Evolutionary conservation across 2,113 vertebrate genomes (phyloP).

Genomic region (Chascanopsetta lugubris): DNA sequence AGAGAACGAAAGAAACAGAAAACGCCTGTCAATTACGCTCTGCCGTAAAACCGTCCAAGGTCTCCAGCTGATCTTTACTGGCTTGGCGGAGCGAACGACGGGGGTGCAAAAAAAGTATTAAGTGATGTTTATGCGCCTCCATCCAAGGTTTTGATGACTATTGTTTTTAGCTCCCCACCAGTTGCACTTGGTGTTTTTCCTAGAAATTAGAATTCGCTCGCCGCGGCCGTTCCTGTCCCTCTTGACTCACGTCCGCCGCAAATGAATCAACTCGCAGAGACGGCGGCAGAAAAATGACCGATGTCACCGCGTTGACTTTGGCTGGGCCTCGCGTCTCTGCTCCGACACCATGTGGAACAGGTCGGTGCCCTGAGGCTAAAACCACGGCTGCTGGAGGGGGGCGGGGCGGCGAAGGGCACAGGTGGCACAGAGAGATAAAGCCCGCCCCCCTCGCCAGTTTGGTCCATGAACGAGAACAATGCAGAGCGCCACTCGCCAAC

Average conservation of each 20-base stretch:
- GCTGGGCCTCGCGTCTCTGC: conserved; percentile 14
- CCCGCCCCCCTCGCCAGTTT: conserved; percentile 29
- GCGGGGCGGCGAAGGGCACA: conserved; percentile 19
- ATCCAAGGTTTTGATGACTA: conserved; percentile 66
- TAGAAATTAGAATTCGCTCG: conserved; percentile 43
- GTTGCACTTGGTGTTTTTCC: conserved; percentile 51
- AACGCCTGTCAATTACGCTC: conserved; percentile 68
- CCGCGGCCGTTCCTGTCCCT: conserved; percentile 2
- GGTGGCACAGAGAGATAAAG: conserved; percentile 53
- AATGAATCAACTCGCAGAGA: conserved; percentile 19
- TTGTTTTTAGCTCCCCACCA: conserved; percentile 59
- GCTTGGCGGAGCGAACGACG: conserved; percentile 55
- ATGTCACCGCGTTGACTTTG: conserved; percentile 26
- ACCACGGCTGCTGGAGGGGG: conserved; percentile 14
- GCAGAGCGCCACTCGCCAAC: conserved; percentile 33
- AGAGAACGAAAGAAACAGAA: conserved; percentile 58
- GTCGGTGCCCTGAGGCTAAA: conserved; percentile 21
- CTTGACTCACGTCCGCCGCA: conserved; percentile 33
- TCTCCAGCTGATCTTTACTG: conserved; percentile 69
- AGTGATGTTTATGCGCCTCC: conserved; percentile 70
- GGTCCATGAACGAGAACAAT: conserved; percentile 20
- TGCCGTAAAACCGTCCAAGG: conserved; percentile 63
- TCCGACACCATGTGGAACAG: no score
- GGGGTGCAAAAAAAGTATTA: conserved; percentile 74
- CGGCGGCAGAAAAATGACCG: conserved; percentile 12